Percentiles rank a stretch among this genome's conserved stretches.
phyloP scores from a whole-genome alignment of 2,888 invertebrate species.

The Andricus curvator region DNA sequence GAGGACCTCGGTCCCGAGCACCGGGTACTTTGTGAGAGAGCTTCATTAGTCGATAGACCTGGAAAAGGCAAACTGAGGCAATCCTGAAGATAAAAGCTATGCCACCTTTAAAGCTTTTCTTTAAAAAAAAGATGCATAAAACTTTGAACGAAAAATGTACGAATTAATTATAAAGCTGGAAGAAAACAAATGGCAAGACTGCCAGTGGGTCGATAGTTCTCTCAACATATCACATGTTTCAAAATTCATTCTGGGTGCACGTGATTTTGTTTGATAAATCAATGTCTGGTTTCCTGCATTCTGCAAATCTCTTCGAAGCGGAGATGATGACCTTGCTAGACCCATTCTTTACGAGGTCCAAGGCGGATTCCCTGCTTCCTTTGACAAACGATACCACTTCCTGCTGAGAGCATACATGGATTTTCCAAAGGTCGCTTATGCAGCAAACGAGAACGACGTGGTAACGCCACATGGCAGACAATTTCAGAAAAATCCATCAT shows the following conservation, averaged over 20 bases:
- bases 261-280: slow-evolving; percentile 18
- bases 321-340: slow-evolving; percentile 47
- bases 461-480: neutral
- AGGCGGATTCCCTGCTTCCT: slow-evolving; percentile 38
- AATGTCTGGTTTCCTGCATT: slow-evolving; percentile 21
- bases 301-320: slow-evolving; percentile 33
- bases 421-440: slow-evolving; percentile 44
- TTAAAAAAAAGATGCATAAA: neutral
- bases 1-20: too few relatives aligned
- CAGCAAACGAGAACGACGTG: neutral
- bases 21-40: neutral
- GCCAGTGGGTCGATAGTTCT: neutral
- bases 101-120: too few relatives aligned
- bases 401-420: slow-evolving; percentile 25
- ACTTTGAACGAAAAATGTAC: neutral
- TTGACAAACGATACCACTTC: slow-evolving; percentile 25
- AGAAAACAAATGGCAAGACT: neutral
- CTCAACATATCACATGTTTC: neutral
- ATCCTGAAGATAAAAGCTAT: neutral
- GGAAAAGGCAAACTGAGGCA: neutral
- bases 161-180: neutral
- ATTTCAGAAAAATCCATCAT: neutral
- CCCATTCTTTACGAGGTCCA: slow-evolving; percentile 41
- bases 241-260: neutral
- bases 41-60: neutral